Percentiles rank a stretch among this genome's conserved stretches.
phyloP scores from a whole-genome alignment of 92 coral and sea anemone genomes.

The Zoanthus solanderi region DNA sequence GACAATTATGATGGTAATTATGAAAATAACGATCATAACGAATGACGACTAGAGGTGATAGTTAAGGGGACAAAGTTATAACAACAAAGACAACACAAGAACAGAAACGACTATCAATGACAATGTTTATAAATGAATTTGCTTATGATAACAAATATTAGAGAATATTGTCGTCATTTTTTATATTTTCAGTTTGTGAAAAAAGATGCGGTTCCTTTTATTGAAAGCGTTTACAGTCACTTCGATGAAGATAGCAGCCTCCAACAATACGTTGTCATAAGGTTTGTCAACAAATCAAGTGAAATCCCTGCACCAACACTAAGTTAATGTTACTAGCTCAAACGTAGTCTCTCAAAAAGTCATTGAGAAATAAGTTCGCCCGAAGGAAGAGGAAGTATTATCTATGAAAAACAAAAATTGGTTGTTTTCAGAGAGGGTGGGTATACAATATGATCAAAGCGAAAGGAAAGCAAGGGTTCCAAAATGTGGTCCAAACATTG shows the following conservation, averaged over 20 bases:
- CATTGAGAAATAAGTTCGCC: neutral
- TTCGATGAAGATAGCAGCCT: constrained; percentile 72
- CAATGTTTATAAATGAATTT: no score
- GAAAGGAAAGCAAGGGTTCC: neutral
- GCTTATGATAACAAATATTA: no score
- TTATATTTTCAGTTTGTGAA: constrained; percentile 55
- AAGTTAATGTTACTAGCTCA: neutral
- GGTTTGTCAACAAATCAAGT: constrained; percentile 40
- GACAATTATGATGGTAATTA: neutral
- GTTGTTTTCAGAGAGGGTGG: no score
- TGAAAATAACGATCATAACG: neutral
- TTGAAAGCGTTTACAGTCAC: constrained; percentile 52
- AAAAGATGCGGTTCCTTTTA: constrained; percentile 58
- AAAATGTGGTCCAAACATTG: neutral
- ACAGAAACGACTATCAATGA: no score
- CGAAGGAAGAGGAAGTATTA: neutral
- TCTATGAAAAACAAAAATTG: no score
- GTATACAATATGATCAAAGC: no score
- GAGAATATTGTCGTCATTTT: no score
- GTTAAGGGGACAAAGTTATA: no score
- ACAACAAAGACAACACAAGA: no score
- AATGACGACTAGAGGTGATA: neutral
- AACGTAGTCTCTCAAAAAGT: neutral
- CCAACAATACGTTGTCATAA: constrained; percentile 59
- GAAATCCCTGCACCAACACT: neutral